Base-by-base conservation (phyloP, 1,140 invertebrate species). In the Samia ricini region DNA sequence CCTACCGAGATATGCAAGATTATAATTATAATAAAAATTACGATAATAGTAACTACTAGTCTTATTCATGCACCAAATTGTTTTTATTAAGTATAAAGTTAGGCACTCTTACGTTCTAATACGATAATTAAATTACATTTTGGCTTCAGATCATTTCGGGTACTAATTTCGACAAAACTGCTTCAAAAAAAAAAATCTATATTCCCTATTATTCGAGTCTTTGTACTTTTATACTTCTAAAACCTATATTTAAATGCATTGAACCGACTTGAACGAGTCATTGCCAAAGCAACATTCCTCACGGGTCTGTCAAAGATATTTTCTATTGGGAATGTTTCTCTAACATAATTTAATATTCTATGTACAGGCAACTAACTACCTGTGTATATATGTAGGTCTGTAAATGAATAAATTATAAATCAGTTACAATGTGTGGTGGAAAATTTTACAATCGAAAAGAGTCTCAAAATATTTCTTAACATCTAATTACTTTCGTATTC, bases 211-310 rank as follows among this genome's bases (percentile, higher is more conserved):
- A 71, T 76, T 82, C 72, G 76, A 83, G 75, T 81, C 71, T 84
- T 87, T 89, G 84, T 89, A 89, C 84, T 85, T 84, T 77, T 68
- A 68, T 64, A 71, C 66, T 58, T 73, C 76, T 83, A 83, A n/a
- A 86, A 79, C 60, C 82, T 88, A 87, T 70, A 66, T 76, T 74
- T 89, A 89, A 89, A 89, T 89, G 86, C 86, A 83, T 78, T 76
- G 64, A 69, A 79, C 72, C 66, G 77, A 86, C 76, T 80, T 74
- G 71, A 68, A 61, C 59, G 67, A 75, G 64, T 64, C 63, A 68
- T 72, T 68, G 63, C 70, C 64, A 65, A 64, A 67, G 61, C 57
- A 63, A 71, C 21, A 75, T 64, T 66, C 61, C 50, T 64, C 57
- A 72, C 73, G 77, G 70, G 73, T 72, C 76, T 67, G 69, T 73